A percentile compares a stretch with the other conserved stretches of the same genome.
These are phyloP conservation scores for Altica lythri DNA, from an alignment of 2,888 invertebrate species.

Conservation along the genomic window DNA sequence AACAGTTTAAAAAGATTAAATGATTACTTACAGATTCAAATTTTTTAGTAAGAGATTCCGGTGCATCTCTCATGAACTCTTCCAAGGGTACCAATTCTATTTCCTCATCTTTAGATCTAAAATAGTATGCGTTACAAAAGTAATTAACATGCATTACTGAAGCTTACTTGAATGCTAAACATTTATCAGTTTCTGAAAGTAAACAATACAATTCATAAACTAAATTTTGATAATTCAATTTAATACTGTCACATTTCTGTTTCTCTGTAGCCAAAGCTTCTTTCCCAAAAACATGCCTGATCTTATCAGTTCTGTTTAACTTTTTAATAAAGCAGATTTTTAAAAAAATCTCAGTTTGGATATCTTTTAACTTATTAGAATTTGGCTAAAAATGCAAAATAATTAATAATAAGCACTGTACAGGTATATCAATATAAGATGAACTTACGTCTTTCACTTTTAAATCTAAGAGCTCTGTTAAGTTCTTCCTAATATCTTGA, in stretches of 20 bases:
- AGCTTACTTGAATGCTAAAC: constrained; percentile 85
- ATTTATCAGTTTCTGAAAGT: constrained; percentile 92
- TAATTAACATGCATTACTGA: no score
- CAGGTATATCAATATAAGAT: not conserved
- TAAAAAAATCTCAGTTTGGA: constrained; percentile 68
- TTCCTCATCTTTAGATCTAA: constrained; percentile 87
- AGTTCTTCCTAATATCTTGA: constrained; percentile 69
- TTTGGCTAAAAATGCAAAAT: constrained; percentile 58
- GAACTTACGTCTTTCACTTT: constrained; percentile 30
- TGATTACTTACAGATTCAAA: constrained; percentile 46
- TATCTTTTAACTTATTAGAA: constrained; percentile 24
- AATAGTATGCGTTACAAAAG: no score
- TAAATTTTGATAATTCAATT: constrained; percentile 89
- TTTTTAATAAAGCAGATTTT: constrained; percentile 85
- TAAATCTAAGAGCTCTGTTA: constrained; percentile 68
- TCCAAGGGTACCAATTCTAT: constrained; percentile 84
- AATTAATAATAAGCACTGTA: constrained; percentile 1
- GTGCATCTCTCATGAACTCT: constrained; percentile 83
- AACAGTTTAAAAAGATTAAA: no score
- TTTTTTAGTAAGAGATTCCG: constrained; percentile 58
- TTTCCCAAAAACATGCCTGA: constrained; percentile 79
- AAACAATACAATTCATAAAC: constrained; percentile 93
- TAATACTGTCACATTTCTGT: constrained; percentile 86
- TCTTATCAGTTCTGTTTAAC: constrained; percentile 87
- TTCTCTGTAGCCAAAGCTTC: constrained; percentile 84